A percentile compares a stretch with the other conserved stretches of the same genome.
These are phyloP conservation scores for Pagetopsis macropterus DNA, from an alignment of 2,797 vertebrate species.

Conservation along the genomic window DNA sequence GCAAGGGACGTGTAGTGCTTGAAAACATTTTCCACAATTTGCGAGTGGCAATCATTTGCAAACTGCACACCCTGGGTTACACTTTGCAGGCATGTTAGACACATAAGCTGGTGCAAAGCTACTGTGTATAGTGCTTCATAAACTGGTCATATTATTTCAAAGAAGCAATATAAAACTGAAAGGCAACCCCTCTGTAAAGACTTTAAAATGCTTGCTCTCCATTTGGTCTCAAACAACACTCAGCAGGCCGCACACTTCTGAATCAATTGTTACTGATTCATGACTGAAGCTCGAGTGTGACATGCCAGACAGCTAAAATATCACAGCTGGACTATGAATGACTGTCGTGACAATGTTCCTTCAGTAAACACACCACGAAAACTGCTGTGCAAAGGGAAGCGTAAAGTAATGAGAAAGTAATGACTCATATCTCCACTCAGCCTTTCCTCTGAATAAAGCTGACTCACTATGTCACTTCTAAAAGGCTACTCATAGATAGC, in stretches of 20 bases:
- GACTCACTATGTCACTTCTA: slow-evolving; percentile 15
- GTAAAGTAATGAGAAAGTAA: slow-evolving; percentile 1
- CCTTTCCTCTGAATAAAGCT: slow-evolving; percentile 1
- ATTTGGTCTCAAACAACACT: slow-evolving; percentile 4
- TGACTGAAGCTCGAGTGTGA: not conserved
- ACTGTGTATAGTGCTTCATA: not conserved
- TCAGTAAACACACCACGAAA: not conserved
- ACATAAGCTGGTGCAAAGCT: not conserved
- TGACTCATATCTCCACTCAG: slow-evolving; percentile 10
- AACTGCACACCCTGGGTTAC: not conserved
- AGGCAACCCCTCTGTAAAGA: not conserved
- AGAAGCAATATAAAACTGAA: not conserved
- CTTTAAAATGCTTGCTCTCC: not conserved
- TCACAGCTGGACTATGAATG: slow-evolving; percentile 8
- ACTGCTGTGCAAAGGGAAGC: not conserved
- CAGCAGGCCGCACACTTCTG: not conserved
- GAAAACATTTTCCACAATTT: not conserved
- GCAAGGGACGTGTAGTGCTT: not conserved
- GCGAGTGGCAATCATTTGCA: not conserved
- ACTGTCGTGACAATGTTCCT: not conserved
- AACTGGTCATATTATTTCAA: not conserved
- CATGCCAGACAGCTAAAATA: not conserved
- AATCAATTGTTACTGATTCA: slow-evolving; percentile 3
- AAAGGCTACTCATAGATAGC: slow-evolving; percentile 1
- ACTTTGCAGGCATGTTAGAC: not conserved